phyloP scores from a whole-genome alignment of 1,140 invertebrate genomes.

The Trichomalopsis sarcophagae region DNA sequence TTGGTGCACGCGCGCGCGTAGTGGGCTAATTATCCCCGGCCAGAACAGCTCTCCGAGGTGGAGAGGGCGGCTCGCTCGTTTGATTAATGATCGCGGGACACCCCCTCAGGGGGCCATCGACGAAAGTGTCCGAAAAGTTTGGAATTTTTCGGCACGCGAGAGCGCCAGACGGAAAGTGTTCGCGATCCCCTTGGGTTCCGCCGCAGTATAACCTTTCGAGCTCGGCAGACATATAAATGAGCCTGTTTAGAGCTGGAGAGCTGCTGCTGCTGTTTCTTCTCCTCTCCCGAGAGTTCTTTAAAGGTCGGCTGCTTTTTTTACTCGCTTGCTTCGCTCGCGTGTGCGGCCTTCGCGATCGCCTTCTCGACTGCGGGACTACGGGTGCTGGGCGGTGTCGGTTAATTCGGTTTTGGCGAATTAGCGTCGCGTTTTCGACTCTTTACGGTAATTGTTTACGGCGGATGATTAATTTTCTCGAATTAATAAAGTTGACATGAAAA shows the following conservation, averaged over 20 bases:
- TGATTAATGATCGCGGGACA: slow-evolving; percentile 44
- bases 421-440: too few relatives aligned
- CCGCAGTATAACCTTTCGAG: not conserved
- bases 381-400: too few relatives aligned
- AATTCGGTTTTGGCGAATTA: too few relatives aligned
- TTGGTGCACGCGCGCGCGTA: not conserved
- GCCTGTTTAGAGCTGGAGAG: slow-evolving; percentile 42
- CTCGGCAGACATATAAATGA: slow-evolving; percentile 49
- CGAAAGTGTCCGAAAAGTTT: slow-evolving; percentile 29
- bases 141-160: slow-evolving; percentile 15
- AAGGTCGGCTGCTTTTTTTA: not conserved
- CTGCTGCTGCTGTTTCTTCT: not conserved
- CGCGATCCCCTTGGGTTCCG: not conserved
- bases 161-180: not conserved
- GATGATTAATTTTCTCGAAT: too few relatives aligned
- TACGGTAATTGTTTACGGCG: too few relatives aligned
- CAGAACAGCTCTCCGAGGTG: too few relatives aligned
- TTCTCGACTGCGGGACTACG: too few relatives aligned
- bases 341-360: too few relatives aligned
- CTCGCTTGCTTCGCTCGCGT: too few relatives aligned
- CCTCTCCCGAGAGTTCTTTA: not conserved
- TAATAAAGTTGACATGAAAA: not conserved
- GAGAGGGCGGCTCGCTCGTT: not conserved
- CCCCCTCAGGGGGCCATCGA: not conserved
- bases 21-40: slow-evolving; percentile 26